Evolutionary conservation across 2,797 vertebrate species (phyloP).

Genomic region (Ctenopoma multispine): DNA sequence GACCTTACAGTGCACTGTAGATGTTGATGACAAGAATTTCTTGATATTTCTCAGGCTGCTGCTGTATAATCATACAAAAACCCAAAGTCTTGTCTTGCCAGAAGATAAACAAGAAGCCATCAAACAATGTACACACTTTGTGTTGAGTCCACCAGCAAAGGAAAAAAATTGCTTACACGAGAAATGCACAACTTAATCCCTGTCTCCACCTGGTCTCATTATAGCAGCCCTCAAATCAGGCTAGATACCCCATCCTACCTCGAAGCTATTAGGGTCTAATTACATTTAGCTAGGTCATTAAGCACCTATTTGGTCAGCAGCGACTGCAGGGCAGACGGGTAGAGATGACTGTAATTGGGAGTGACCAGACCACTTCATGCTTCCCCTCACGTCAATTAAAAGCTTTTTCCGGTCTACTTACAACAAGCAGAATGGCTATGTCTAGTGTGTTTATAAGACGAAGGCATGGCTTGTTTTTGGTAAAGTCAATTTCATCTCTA

Average conservation of each 20-base stretch:
- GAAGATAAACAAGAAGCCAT: not conserved
- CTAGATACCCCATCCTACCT: constrained; percentile 39
- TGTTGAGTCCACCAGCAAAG: not conserved
- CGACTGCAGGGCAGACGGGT: constrained; percentile 19
- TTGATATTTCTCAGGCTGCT: too few relatives aligned
- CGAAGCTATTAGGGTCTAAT: constrained; percentile 48
- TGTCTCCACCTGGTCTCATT: constrained; percentile 31
- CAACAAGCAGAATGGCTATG: not conserved
- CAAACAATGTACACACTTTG: too few relatives aligned
- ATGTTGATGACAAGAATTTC: too few relatives aligned
- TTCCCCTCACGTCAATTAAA: constrained; percentile 58
- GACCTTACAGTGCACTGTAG: too few relatives aligned
- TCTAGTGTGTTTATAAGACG: not conserved
- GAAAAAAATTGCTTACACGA: constrained; percentile 3
- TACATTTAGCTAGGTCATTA: constrained; percentile 71
- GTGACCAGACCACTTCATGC: constrained; percentile 56
- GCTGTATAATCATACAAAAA: not conserved
- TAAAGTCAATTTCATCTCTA: too few relatives aligned
- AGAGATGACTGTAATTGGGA: constrained; percentile 58
- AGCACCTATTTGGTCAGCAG: constrained; percentile 50
- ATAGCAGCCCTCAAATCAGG: constrained; percentile 39
- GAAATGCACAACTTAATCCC: not conserved
- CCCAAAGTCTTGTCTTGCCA: not conserved
- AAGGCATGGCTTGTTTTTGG: not conserved
- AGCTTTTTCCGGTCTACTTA: constrained; percentile 35